These are phyloP conservation scores for Drosophila phalerata DNA, from an alignment of 2,888 invertebrate species.

Conservation along the genomic window DNA sequence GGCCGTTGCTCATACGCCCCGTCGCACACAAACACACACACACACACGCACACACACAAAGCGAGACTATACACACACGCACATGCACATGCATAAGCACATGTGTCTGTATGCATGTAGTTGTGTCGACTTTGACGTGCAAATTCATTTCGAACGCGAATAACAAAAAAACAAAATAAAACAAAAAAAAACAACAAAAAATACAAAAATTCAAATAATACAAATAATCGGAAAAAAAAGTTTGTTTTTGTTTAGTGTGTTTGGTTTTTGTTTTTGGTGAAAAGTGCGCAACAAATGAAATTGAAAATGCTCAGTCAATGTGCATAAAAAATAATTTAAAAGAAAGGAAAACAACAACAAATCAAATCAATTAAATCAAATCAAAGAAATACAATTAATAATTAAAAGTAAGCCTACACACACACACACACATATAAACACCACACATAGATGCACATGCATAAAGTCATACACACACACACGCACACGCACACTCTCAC, in stretches of 20 bases:
- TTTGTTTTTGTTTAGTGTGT: conserved; percentile 55
- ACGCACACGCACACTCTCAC: conserved; percentile 17
- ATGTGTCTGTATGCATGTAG: conserved; percentile 3
- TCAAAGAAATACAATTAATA: conserved; percentile 51
- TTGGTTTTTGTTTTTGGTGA: conserved; percentile 44
- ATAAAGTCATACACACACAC: conserved; percentile 29
- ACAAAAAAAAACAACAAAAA: neutral
- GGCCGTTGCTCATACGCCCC: conserved; percentile 76
- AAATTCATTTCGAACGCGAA: conserved; percentile 56
- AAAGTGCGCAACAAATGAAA: conserved; percentile 60
- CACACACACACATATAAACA: conserved; percentile 24
- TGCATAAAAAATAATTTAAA: conserved; percentile 15
- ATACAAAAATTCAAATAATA: neutral
- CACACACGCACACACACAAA: conserved; percentile 27
- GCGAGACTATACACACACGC: conserved; percentile 23
- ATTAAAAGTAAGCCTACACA: conserved; percentile 64
- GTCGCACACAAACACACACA: conserved; percentile 49
- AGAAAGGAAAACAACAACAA: conserved; percentile 27
- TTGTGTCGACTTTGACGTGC: conserved; percentile 63
- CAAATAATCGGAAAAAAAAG: conserved; percentile 1
- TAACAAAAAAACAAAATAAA: conserved; percentile 26
- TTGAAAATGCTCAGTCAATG: conserved; percentile 36
- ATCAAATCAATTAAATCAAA: too few relatives aligned
- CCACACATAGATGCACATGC: conserved; percentile 17
- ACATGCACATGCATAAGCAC: conserved; percentile 20